phyloP scores from a whole-genome alignment of 2,113 vertebrate genomes.

The Tupaia tana region DNA sequence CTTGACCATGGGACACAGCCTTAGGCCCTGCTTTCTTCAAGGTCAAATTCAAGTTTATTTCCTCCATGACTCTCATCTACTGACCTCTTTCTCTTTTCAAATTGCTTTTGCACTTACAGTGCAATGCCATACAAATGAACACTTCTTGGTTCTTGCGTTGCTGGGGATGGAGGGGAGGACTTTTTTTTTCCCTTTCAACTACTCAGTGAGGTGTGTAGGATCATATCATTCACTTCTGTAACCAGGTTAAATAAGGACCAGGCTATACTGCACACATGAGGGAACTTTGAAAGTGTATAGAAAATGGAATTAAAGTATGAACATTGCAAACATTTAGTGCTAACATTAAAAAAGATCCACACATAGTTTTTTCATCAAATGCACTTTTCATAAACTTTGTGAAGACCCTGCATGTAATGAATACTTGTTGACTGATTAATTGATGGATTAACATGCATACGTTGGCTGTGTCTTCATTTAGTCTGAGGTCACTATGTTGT shows the following conservation, averaged over 20 bases:
- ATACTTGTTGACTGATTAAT: neutral
- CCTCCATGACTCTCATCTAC: neutral
- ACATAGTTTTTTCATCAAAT: no score
- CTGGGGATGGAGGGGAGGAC: no score
- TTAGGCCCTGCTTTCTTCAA: neutral
- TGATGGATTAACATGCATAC: neutral
- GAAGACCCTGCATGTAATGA: no score
- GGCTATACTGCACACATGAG: neutral
- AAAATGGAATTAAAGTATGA: no score
- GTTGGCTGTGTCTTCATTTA: neutral
- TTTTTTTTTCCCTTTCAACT: neutral
- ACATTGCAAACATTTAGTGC: no score
- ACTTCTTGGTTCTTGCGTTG: neutral
- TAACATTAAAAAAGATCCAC: no score
- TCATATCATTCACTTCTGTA: fast-evolving
- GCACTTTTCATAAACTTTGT: no score
- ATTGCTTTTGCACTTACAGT: neutral
- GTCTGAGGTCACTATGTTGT: neutral
- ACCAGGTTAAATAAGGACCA: neutral
- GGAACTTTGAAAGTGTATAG: no score
- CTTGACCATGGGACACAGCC: fast-evolving
- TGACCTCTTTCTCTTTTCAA: neutral
- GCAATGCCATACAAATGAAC: fast-evolving
- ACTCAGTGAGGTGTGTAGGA: neutral
- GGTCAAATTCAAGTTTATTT: neutral